These are phyloP conservation scores for Dascyllus trimaculatus DNA, from an alignment of 2,113 vertebrate genomes.

Conservation along the genomic window DNA sequence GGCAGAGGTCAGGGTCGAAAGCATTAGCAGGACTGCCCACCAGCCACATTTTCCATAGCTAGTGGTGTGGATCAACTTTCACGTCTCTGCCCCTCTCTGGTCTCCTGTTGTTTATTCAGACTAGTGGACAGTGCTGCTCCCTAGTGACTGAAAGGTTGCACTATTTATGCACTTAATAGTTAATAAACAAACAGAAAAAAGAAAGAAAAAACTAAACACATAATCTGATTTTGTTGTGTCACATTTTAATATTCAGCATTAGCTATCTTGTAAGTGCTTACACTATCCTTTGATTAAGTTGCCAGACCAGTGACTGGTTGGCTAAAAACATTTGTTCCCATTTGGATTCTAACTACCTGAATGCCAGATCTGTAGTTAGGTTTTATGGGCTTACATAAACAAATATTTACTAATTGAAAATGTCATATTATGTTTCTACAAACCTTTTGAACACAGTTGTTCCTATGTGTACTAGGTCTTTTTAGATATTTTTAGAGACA, in stretches of 20 bases:
- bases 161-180: constrained; percentile 2
- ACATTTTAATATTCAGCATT: too few species aligned
- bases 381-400: background rate
- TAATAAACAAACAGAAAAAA: background rate
- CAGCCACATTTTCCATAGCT: constrained; percentile 74
- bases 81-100: constrained; percentile 48
- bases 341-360: background rate
- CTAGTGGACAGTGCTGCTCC: constrained; percentile 39
- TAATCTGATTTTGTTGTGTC: too few species aligned
- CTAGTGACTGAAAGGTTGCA: constrained; percentile 37
- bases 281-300: too few species aligned
- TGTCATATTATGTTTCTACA: too few species aligned
- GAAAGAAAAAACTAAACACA: background rate
- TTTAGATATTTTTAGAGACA: background rate
- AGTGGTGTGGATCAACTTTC: constrained; percentile 74
- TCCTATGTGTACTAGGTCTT: background rate
- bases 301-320: too few species aligned
- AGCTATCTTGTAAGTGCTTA: too few species aligned
- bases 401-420: too few species aligned
- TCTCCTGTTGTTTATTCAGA: constrained; percentile 22
- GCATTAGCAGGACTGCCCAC: constrained; percentile 64
- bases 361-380: background rate
- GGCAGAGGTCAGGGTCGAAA: constrained; percentile 76
- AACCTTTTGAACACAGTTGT: too few species aligned
- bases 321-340: background rate